Evolutionary conservation across 2,888 invertebrate species (phyloP), one percentile per base, ranked within the genome.

Genomic region (Callyntrura sp.): DNA sequence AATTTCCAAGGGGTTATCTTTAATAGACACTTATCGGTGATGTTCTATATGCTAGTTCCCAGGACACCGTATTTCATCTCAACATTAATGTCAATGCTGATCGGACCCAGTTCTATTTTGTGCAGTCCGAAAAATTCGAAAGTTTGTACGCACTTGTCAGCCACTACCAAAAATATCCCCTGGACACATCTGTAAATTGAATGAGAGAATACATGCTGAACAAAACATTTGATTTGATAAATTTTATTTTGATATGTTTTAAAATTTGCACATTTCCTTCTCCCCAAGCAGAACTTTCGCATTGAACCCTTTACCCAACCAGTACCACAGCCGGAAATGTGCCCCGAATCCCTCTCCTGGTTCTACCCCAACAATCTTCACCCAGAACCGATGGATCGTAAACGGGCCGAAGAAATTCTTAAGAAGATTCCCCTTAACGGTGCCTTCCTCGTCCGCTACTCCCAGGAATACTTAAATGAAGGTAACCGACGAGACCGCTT

Each of bases 111-210:
- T 99, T 97, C 95, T 98, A 97, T 95, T 95, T 99, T 83, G 97
- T 68, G 0, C 98, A 98, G 91, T 96, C 97, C 4, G 96, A 97
- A 89, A 96, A 97, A 92, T 99, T 99, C 94, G 98, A 99, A 94
- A 98, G 98, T 94, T 95, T 99, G 4, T 99, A 98, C 94, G 97
- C 97, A 93, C 95, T 99, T 79, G 98, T 99, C 90, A 97, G 97
- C 35, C 96, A 98, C 94, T 99, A 99, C 95, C 96, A 98, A 83
- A 96, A 96, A 92, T 96, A 98, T 95, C 97, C 98, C 86, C 95
- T 99, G 81, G 96, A 98, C 48, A 98, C 98, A 94, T 97, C 97
- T 94, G 97, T 96, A 93, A 94, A 45, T 25, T 79, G 2, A 25
- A 0, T 25, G 0, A n/a, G 17, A 51, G 6, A 28, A 35, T 20